Evolutionary conservation across 92 coral and sea anemone species (phyloP).

Genomic region (Muricea muricata): DNA sequence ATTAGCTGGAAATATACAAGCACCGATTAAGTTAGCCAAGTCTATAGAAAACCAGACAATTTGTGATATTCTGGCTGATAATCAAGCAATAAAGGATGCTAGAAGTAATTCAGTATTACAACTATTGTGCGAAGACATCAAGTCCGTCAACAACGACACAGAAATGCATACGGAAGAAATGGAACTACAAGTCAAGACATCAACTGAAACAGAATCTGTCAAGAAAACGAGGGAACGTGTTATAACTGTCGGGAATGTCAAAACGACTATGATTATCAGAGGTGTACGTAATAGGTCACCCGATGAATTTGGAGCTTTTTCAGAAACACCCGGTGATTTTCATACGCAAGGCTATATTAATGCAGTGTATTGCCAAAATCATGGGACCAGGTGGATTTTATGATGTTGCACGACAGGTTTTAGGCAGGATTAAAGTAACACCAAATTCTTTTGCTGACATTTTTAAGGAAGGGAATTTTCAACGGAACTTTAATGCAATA

Average conservation of each 20-base stretch:
- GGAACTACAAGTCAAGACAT: too few relatives aligned
- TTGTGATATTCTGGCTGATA: not conserved
- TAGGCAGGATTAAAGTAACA: constrained; percentile 4
- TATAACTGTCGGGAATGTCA: constrained; percentile 29
- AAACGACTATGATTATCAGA: not conserved
- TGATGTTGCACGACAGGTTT: constrained; percentile 6
- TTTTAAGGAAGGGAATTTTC: constrained; percentile 18
- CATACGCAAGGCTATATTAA: constrained; percentile 38
- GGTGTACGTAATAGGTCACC: constrained; percentile 20
- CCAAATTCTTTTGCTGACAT: constrained; percentile 31
- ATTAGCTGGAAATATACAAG: not conserved
- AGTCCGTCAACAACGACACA: not conserved
- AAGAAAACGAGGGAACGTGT: not conserved
- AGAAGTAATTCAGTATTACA: not conserved
- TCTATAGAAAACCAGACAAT: not conserved
- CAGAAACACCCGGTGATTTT: constrained; percentile 30
- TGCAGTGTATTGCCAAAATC: constrained; percentile 14
- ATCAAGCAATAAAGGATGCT: not conserved
- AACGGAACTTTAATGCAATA: constrained; percentile 8
- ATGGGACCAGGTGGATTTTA: constrained; percentile 39
- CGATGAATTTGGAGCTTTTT: constrained; percentile 22
- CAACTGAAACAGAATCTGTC: too few relatives aligned
- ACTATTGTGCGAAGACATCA: not conserved
- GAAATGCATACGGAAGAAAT: too few relatives aligned
- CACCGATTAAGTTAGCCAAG: not conserved